Conservation (phyloP, 2,113 vertebrate species). For the Clupea harengus region DNA sequence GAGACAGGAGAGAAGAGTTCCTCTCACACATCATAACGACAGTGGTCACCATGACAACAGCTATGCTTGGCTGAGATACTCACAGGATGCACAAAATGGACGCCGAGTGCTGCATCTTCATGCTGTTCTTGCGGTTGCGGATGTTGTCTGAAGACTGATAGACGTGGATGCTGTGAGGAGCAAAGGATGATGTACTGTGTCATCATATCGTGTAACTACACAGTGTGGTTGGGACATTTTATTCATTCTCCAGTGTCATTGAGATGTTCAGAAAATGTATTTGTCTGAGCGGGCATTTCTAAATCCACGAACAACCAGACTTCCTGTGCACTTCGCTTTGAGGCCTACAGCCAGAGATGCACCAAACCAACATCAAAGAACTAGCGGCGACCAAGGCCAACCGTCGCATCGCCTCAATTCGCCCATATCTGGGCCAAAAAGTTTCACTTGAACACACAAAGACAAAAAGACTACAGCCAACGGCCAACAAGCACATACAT, state of each 20-base stretch:
- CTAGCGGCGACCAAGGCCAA: no score
- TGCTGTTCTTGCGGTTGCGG: conserved; percentile 96
- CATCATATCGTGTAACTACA: background rate
- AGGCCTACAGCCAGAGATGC: background rate
- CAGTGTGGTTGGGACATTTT: background rate
- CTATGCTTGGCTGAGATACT: conserved; percentile 56
- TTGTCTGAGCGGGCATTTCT: background rate
- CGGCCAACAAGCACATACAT: no score
- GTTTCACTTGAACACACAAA: no score
- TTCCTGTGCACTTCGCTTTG: background rate
- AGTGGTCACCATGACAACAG: background rate
- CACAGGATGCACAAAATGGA: conserved; percentile 91
- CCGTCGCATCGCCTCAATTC: no score
- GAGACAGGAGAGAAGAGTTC: background rate
- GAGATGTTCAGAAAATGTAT: background rate
- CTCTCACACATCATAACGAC: background rate
- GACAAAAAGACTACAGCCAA: no score
- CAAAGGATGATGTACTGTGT: background rate
- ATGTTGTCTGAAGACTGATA: conserved; percentile 99
- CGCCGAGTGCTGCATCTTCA: conserved; percentile 95
- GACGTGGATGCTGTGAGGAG: conserved; percentile 84
- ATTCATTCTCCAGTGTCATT: background rate
- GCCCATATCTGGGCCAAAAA: no score
- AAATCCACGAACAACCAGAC: background rate
- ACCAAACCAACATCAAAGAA: no score